Percentiles rank a stretch among this genome's conserved stretches.
phyloP scores from a whole-genome alignment of 2,888 invertebrate species.

The Anorthoa munda region DNA sequence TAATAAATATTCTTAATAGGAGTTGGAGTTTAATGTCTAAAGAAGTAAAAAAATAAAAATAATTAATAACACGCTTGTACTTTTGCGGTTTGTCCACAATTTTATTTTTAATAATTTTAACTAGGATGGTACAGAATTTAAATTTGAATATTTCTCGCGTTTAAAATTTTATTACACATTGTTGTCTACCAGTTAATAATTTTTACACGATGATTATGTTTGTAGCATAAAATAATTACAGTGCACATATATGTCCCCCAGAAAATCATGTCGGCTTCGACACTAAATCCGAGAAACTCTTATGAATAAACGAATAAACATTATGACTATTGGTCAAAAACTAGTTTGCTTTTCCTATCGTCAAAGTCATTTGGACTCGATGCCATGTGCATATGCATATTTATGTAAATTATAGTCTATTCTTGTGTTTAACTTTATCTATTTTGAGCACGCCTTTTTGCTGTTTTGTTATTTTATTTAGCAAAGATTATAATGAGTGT shows the following conservation, averaged over 20 bases:
- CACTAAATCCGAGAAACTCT: not conserved
- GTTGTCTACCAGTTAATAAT: not conserved
- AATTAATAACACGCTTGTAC: too few relatives aligned
- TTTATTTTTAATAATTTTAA: not conserved
- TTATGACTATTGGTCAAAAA: not conserved
- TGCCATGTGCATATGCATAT: not conserved
- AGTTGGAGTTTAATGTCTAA: too few relatives aligned
- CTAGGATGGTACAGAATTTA: not conserved
- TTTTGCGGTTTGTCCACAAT: too few relatives aligned
- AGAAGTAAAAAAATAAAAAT: too few relatives aligned
- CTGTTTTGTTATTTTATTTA: not conserved
- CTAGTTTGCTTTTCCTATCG: slow-evolving; percentile 21
- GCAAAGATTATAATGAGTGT: not conserved
- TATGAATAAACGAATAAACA: slow-evolving; percentile 1
- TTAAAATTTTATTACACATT: not conserved
- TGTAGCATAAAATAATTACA: not conserved
- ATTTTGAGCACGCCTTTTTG: not conserved
- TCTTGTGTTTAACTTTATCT: not conserved
- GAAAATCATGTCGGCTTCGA: too few relatives aligned
- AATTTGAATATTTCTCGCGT: not conserved
- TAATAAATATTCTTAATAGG: too few relatives aligned
- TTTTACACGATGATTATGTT: not conserved
- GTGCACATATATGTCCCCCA: not conserved
- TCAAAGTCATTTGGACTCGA: not conserved
- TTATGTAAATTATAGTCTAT: not conserved